phyloP scores from a whole-genome alignment of 1,140 invertebrate species.

The Argopecten irradians region DNA sequence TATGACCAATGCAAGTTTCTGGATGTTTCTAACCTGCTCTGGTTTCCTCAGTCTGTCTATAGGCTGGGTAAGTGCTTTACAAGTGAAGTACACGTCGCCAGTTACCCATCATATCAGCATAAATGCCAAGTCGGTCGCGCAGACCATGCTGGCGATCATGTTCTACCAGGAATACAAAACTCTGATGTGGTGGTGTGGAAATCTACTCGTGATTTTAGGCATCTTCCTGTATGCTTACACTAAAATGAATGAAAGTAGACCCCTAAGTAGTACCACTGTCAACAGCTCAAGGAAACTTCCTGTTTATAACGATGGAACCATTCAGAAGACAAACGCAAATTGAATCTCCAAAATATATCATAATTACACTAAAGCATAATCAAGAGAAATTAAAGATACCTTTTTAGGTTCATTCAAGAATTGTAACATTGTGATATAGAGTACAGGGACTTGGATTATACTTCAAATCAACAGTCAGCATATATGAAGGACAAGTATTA shows the following conservation, averaged over 20 bases:
- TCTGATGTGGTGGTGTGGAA: conserved; percentile 73
- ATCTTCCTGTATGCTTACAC: conserved; percentile 67
- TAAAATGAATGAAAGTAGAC: conserved; percentile 36
- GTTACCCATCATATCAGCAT: conserved; percentile 76
- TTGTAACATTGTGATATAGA: too few relatives aligned
- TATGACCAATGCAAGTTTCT: conserved; percentile 57
- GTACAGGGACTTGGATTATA: too few relatives aligned
- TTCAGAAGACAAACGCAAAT: not conserved
- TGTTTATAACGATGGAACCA: not conserved
- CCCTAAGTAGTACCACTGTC: not conserved
- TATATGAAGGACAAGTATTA: too few relatives aligned
- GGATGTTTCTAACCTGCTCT: conserved; percentile 66
- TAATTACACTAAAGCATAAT: too few relatives aligned
- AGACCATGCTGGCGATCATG: conserved; percentile 74
- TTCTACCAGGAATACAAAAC: conserved; percentile 69
- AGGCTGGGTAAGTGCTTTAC: conserved; percentile 73
- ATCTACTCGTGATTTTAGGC: conserved; percentile 71
- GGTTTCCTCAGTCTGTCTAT: conserved; percentile 72
- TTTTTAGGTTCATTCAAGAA: too few relatives aligned
- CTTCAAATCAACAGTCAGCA: too few relatives aligned
- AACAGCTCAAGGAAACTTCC: not conserved
- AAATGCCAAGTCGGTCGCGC: conserved; percentile 75
- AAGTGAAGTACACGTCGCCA: conserved; percentile 75
- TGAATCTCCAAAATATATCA: not conserved
- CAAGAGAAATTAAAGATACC: too few relatives aligned